Percentiles rank a stretch among this genome's conserved stretches.
These are phyloP conservation scores for Centrocercus urophasianus DNA, from an alignment of 2,113 vertebrate species.

Conservation along the genomic window DNA sequence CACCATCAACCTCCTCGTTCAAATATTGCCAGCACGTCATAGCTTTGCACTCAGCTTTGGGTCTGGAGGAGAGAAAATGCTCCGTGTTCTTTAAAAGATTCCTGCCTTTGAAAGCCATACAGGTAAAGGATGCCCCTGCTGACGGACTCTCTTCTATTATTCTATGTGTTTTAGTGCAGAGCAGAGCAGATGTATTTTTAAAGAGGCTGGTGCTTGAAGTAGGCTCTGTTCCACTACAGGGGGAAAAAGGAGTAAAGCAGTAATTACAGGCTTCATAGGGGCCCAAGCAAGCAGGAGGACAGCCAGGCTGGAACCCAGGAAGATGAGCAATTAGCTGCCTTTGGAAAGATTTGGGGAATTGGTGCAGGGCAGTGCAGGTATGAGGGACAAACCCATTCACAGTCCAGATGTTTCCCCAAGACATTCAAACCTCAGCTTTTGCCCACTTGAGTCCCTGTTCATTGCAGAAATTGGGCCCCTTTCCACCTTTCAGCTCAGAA, in stretches of 20 bases:
- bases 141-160: slow-evolving; percentile 56
- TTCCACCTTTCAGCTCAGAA: neutral
- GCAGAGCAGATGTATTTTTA: slow-evolving; percentile 64
- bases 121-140: neutral
- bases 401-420: neutral
- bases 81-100: neutral
- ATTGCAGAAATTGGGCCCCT: fast-evolving
- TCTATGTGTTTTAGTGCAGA: slow-evolving; percentile 41
- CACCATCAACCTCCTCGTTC: neutral
- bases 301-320: neutral
- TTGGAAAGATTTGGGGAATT: neutral
- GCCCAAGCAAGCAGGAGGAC: neutral
- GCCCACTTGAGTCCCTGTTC: neutral
- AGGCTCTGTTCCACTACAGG: slow-evolving; percentile 17
- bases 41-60: neutral
- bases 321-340: neutral
- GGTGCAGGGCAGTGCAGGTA: neutral
- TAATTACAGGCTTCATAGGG: neutral
- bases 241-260: slow-evolving; percentile 13
- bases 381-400: neutral
- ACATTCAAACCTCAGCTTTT: neutral
- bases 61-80: neutral
- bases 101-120: slow-evolving; percentile 1
- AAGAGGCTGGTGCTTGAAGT: slow-evolving; percentile 31
- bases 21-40: neutral